phyloP scores from a whole-genome alignment of 2,888 invertebrate genomes.

The Callimorpha dominula region DNA sequence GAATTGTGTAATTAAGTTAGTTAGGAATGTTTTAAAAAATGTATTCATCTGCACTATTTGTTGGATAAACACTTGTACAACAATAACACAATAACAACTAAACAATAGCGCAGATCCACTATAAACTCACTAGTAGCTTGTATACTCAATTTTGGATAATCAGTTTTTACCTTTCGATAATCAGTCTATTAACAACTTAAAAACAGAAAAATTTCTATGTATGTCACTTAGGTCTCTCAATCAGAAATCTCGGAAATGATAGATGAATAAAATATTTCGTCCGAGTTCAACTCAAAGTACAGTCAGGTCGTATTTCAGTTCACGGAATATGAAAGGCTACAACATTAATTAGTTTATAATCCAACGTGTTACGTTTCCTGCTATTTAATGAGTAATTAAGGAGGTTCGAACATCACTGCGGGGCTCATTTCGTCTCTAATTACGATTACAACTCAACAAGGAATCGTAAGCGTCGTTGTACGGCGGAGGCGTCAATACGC shows the following conservation, averaged over 20 bases:
- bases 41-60: too few species aligned
- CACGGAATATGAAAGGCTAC: conserved; percentile 24
- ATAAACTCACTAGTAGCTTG: too few species aligned
- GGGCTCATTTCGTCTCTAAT: conserved; percentile 75
- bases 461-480: conserved; percentile 63
- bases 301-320: conserved; percentile 22
- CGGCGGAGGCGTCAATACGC: conserved; percentile 74
- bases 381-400: conserved; percentile 64
- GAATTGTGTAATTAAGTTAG: too few species aligned
- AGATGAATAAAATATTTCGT: not conserved
- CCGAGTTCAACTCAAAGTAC: not conserved
- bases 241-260: not conserved
- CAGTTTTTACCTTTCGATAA: too few species aligned
- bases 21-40: too few species aligned
- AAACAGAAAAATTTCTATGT: not conserved
- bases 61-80: too few species aligned
- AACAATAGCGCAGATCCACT: too few species aligned
- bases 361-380: conserved; percentile 60
- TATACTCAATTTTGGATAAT: too few species aligned
- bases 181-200: too few species aligned
- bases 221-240: not conserved
- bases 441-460: conserved; percentile 71
- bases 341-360: conserved; percentile 54
- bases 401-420: conserved; percentile 62
- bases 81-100: too few species aligned